Conservation (phyloP, 2,888 invertebrate species). For the Linyphia triangularis region DNA sequence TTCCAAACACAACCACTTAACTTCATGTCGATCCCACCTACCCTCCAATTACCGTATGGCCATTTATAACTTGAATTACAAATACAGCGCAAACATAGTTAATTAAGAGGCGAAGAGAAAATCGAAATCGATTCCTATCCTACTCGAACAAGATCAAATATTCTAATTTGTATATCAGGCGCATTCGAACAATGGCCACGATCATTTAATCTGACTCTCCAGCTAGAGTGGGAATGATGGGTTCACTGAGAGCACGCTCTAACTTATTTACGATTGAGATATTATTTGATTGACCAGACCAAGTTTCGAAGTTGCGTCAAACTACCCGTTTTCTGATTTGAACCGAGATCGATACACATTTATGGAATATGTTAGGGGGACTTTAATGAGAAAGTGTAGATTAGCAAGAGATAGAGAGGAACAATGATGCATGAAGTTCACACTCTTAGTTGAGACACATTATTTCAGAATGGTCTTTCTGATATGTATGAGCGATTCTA, state of each 20-base stretch:
- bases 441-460: conserved; percentile 27
- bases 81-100: background rate
- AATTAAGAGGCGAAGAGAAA: conserved; percentile 31
- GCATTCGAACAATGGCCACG: conserved; percentile 20
- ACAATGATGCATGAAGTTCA: conserved; percentile 33
- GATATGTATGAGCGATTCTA: no score
- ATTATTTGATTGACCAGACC: conserved; percentile 61
- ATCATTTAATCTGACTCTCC: conserved; percentile 35
- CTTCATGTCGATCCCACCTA: no score
- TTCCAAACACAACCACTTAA: no score
- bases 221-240: conserved; percentile 31
- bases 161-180: conserved; percentile 35
- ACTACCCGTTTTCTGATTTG: conserved; percentile 32
- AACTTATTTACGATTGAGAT: conserved; percentile 58
- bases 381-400: conserved; percentile 19
- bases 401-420: conserved; percentile 21
- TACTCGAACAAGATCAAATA: conserved; percentile 29
- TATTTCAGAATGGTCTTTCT: conserved; percentile 32
- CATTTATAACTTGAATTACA: background rate
- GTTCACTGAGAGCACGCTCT: conserved; percentile 20
- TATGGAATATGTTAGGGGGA: conserved; percentile 1
- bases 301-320: conserved; percentile 47
- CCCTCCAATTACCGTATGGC: background rate
- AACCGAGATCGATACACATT: conserved; percentile 20
- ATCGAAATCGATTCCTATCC: conserved; percentile 11